A percentile compares a stretch with the other conserved stretches of the same genome.
Evolutionary conservation across 2,888 invertebrate genomes (phyloP).

Genomic region (Eristalis tenax): DNA sequence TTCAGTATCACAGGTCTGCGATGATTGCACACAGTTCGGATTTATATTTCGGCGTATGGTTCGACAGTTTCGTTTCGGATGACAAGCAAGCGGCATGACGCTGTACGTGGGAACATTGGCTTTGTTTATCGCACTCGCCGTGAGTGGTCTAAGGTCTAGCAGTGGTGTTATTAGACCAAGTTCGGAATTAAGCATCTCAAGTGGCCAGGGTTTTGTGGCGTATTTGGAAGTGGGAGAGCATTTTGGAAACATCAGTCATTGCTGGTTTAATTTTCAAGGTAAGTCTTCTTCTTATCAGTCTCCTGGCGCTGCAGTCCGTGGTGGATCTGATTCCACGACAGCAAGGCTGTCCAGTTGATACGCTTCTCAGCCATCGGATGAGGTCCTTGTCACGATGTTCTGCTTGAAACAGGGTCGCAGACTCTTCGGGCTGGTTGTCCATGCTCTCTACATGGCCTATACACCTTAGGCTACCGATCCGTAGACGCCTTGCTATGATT

Average conservation of each 20-base stretch:
- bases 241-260: constrained; percentile 72
- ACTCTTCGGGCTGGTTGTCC: no score
- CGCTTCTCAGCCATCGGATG: no score
- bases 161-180: constrained; percentile 68
- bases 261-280: constrained; percentile 74
- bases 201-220: constrained; percentile 73
- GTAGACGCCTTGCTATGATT: no score
- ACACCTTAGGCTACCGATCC: no score
- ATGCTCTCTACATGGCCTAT: no score
- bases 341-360: no score
- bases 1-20: neutral
- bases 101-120: neutral
- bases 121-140: neutral
- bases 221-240: constrained; percentile 72
- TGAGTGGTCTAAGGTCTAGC: neutral
- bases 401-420: no score
- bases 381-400: no score
- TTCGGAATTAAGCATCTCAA: constrained; percentile 58
- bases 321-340: no score
- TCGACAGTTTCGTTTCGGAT: neutral
- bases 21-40: neutral
- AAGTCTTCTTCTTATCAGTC: neutral
- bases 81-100: neutral
- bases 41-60: neutral
- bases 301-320: no score